Evolutionary conservation across 2,888 invertebrate genomes (phyloP).

Genomic region (Neoscelio sp.): DNA sequence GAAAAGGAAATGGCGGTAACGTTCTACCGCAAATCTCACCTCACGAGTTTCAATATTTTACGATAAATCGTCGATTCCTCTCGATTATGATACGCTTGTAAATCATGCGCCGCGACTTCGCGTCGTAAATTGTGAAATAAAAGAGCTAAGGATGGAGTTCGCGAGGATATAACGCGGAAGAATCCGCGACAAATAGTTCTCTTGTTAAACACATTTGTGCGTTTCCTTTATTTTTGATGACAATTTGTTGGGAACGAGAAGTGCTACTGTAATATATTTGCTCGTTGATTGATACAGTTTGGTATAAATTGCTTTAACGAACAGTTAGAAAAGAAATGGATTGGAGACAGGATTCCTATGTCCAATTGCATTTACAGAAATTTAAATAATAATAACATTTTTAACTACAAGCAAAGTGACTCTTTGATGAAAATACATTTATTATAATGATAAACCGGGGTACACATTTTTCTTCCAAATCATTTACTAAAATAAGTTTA

Average conservation of each 20-base stretch:
- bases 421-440: too few species aligned
- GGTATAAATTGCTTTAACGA: too few species aligned
- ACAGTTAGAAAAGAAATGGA: too few species aligned
- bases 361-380: too few species aligned
- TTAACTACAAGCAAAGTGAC: too few species aligned
- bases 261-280: conserved; percentile 6
- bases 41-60: conserved; percentile 76
- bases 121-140: conserved; percentile 76
- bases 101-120: conserved; percentile 70
- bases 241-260: background rate
- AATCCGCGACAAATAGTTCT: conserved; percentile 32
- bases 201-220: conserved; percentile 21
- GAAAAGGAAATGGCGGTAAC: conserved; percentile 63
- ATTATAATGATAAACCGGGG: too few species aligned
- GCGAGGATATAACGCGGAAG: background rate
- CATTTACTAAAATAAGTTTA: too few species aligned
- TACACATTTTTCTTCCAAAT: too few species aligned
- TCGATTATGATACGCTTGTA: conserved; percentile 78
- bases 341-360: too few species aligned
- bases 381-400: too few species aligned
- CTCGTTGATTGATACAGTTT: too few species aligned
- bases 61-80: conserved; percentile 79
- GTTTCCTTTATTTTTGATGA: background rate
- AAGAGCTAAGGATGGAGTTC: conserved; percentile 55
- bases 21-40: conserved; percentile 68